Evolutionary conservation across 2,797 vertebrate species (phyloP), one percentile per base, ranked within the genome.

Genomic region (Cyclura pinguis): DNA sequence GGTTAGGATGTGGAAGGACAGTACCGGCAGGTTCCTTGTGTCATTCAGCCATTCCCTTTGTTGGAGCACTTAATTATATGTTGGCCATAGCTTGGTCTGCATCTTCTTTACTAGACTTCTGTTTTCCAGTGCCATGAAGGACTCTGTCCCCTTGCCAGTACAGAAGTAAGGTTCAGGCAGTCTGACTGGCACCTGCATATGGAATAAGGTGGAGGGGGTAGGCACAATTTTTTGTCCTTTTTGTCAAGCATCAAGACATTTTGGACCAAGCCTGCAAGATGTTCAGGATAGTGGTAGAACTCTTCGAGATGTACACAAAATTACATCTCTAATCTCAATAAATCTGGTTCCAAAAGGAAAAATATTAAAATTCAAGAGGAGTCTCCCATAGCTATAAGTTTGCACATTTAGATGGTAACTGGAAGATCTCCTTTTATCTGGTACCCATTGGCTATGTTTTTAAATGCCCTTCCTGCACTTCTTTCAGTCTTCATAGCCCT

Each of bases 401-500:
- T 78, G 22, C 9, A 78, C 22, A 78, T 27, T 38, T 0, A 84
- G 32, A 87, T 29, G 52, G 83, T 67, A 80, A n/a, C 50, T 7
- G 50, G 3, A 38, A 80, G 69, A 86, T 42, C 84, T 57, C 0
- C 0, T 2, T 87, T 84, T 85, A 72, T 38, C 86, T 90, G 32
- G 55, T 89, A 67, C 78, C 84, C n/a, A 74, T 89, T 82, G 52
- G 67, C 35, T 85, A 67, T 0, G 0, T 82, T 86, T 76, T 62
- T 87, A 89, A 38, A 83, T 62, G 72, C 92, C 59, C 78, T 57
- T 93, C 64, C 5, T 27, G 47, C 88, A 83, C 2, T 64, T 84
- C 82, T 87, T 92, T 86, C 59, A 74, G 22, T 22, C 62, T 64
- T 91, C 64, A 57, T 1, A 2, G 57, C 14, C 22, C 84, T 93